Conservation (phyloP, 23 tunicate genomes). For the Oikopleura dioica region DNA sequence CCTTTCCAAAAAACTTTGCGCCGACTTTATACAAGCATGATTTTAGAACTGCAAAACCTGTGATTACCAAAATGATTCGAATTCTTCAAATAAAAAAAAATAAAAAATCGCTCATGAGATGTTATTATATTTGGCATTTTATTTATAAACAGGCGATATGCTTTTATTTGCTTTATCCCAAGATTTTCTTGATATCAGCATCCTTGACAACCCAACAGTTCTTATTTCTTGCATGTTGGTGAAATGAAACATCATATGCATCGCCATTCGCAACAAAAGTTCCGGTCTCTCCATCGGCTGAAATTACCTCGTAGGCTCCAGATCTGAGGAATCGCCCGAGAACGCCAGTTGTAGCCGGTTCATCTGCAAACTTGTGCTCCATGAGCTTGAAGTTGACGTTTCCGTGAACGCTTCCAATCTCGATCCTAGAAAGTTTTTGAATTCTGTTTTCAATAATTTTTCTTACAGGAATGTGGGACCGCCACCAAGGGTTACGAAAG, state of each 20-base stretch:
- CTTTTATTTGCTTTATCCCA: no score
- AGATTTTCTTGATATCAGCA: no score
- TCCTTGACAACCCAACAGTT: neutral
- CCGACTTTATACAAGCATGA: neutral
- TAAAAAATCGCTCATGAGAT: no score
- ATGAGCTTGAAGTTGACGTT: constrained; percentile 1
- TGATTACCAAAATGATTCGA: no score
- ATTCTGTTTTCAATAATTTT: neutral
- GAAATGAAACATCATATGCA: neutral
- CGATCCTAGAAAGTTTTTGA: neutral
- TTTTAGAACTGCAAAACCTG: no score
- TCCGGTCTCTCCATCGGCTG: neutral
- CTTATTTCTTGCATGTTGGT: constrained; percentile 2
- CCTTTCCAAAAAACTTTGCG: neutral
- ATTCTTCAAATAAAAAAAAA: no score
- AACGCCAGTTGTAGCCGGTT: no score
- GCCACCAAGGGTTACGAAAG: neutral
- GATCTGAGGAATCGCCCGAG: neutral
- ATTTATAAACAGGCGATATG: no score
- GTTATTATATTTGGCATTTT: no score
- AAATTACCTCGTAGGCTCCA: neutral
- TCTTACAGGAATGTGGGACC: neutral
- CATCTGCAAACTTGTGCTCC: no score
- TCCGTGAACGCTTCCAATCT: neutral
- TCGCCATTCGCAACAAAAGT: neutral